A percentile compares a stretch with the other conserved stretches of the same genome.
Evolutionary conservation across 2,888 invertebrate species (phyloP).

Genomic region (Diabrotica balteata): DNA sequence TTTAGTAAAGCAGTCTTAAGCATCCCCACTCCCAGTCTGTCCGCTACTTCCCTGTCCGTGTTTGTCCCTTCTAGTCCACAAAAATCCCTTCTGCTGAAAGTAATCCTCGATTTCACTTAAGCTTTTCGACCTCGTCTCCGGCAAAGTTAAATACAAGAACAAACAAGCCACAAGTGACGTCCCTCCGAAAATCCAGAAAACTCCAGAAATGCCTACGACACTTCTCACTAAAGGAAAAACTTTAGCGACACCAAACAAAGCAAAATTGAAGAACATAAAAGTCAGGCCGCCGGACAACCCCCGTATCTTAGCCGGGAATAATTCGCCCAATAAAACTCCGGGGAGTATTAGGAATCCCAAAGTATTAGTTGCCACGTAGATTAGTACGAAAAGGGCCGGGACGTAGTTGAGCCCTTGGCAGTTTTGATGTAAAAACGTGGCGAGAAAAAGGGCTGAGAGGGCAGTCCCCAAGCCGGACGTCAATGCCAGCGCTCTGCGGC

Average conservation of each 20-base stretch:
- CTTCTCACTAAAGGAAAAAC: slow-evolving; percentile 70
- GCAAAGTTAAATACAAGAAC: slow-evolving; percentile 72
- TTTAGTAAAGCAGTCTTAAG: slow-evolving; percentile 11
- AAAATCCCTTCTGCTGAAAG: slow-evolving; percentile 71
- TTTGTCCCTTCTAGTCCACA: slow-evolving; percentile 62
- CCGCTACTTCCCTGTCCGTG: neutral
- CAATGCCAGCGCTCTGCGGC: slow-evolving; percentile 71
- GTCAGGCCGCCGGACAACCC: slow-evolving; percentile 78
- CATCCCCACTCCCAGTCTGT: slow-evolving; percentile 1
- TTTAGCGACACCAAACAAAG: slow-evolving; percentile 74
- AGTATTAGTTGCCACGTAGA: slow-evolving; percentile 78
- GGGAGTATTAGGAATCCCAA: slow-evolving; percentile 77
- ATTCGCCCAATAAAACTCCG: slow-evolving; percentile 77
- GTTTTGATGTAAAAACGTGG: slow-evolving; percentile 61
- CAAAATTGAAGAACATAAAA: slow-evolving; percentile 74
- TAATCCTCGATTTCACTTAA: slow-evolving; percentile 80
- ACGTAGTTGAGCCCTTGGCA: slow-evolving; percentile 56
- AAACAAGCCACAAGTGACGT: slow-evolving; percentile 70
- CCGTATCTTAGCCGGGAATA: slow-evolving; percentile 75
- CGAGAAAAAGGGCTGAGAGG: slow-evolving; percentile 68
- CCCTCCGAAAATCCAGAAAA: slow-evolving; percentile 74
- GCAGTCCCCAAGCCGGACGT: slow-evolving; percentile 74
- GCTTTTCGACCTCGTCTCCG: slow-evolving; percentile 77
- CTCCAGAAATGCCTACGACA: slow-evolving; percentile 69
- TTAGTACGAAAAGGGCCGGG: slow-evolving; percentile 64